Conservation (phyloP, 2,113 vertebrate species). For the Tiliqua scincoides region DNA sequence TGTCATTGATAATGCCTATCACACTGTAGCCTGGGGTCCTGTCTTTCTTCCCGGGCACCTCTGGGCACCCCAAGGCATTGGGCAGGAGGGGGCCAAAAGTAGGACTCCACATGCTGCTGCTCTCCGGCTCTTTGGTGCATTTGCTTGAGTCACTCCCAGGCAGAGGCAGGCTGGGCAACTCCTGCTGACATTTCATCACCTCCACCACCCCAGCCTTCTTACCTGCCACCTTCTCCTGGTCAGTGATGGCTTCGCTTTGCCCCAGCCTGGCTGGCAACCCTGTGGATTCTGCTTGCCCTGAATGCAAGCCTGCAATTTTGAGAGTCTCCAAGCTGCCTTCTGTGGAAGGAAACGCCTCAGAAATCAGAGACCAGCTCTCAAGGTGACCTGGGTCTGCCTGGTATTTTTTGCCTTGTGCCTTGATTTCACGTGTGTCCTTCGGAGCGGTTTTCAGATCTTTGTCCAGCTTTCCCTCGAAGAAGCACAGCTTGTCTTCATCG, state of each 20-base stretch:
- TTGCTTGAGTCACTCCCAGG: constrained; percentile 24
- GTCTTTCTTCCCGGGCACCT: constrained; percentile 64
- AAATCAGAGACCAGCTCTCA: constrained; percentile 74
- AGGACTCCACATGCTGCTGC: constrained; percentile 76
- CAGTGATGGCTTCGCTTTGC: constrained; percentile 62
- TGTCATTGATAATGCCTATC: constrained; percentile 68
- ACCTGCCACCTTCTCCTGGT: constrained; percentile 69
- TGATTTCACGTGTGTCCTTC: constrained; percentile 72
- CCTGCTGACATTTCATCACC: constrained; percentile 50
- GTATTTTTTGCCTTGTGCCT: constrained; percentile 65
- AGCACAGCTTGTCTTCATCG: constrained; percentile 92
- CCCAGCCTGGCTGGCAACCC: constrained; percentile 18
- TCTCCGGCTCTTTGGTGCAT: constrained; percentile 64
- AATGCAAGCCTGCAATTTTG: constrained; percentile 52
- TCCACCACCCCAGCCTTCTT: constrained; percentile 42
- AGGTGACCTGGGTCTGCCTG: constrained; percentile 74
- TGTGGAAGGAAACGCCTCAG: constrained; percentile 39
- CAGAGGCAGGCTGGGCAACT: constrained; percentile 40
- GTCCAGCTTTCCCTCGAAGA: constrained; percentile 83
- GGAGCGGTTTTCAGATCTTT: constrained; percentile 79
- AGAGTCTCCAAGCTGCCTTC: constrained; percentile 59
- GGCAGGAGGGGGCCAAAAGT: constrained; percentile 66
- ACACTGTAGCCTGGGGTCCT: constrained; percentile 73
- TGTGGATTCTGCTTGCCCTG: constrained; percentile 44
- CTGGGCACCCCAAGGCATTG: constrained; percentile 55